Conservation (phyloP, 2,797 vertebrate genomes). For the Rallus crepitans region DNA sequence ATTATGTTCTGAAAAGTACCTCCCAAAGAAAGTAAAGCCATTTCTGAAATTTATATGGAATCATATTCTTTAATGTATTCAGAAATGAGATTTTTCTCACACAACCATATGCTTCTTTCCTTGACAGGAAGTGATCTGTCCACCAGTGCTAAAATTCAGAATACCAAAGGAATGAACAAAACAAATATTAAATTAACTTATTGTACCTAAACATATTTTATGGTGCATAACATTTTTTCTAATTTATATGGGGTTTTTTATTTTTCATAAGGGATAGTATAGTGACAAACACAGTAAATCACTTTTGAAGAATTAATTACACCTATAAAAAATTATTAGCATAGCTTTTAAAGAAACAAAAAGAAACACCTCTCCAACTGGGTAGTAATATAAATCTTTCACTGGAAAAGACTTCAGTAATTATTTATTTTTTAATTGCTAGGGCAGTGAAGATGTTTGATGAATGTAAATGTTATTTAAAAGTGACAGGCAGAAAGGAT, state of each 20-base stretch:
- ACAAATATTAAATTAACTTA: background rate
- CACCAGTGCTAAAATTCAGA: background rate
- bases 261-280: slow-evolving; percentile 36
- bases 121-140: background rate
- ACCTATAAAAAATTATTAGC: background rate
- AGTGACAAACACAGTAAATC: slow-evolving; percentile 12
- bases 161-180: background rate
- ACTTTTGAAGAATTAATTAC: background rate
- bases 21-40: background rate
- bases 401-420: background rate
- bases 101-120: background rate
- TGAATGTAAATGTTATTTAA: background rate
- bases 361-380: background rate
- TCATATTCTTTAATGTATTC: background rate
- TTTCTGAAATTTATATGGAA: background rate
- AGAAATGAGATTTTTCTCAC: background rate
- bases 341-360: background rate
- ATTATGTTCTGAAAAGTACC: background rate
- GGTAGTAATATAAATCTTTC: background rate
- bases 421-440: background rate
- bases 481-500: background rate
- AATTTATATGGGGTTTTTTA: background rate
- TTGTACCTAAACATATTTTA: background rate
- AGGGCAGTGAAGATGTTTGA: background rate
- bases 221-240: background rate